These are phyloP conservation scores for Neomonachus schauinslandi DNA, from an alignment of 2,113 vertebrate species.

Conservation along the genomic window DNA sequence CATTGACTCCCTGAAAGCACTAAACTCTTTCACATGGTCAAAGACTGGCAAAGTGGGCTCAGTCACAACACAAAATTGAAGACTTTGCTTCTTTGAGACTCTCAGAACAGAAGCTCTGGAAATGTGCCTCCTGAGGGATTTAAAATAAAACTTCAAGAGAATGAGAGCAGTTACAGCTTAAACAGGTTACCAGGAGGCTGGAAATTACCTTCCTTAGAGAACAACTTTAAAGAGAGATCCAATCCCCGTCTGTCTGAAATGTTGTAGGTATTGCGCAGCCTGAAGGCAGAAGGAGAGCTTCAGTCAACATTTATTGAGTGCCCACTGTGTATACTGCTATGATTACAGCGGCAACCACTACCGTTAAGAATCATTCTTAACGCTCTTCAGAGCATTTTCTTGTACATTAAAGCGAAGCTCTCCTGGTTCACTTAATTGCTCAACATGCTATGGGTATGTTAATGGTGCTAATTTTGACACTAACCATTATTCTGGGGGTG, in stretches of 20 bases:
- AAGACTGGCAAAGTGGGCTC: neutral
- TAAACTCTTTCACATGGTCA: neutral
- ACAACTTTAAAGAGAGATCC: constrained; percentile 1
- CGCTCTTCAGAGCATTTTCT: neutral
- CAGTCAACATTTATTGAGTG: neutral
- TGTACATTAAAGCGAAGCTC: neutral
- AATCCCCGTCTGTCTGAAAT: neutral
- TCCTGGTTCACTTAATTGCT: neutral
- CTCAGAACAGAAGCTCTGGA: constrained; percentile 29
- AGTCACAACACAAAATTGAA: neutral
- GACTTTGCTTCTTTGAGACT: neutral
- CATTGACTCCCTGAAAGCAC: neutral
- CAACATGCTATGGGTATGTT: neutral
- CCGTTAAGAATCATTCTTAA: neutral
- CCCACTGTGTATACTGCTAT: neutral
- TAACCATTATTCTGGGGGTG: neutral
- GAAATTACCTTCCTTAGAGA: constrained; percentile 55
- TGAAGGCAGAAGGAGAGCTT: neutral
- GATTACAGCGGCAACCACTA: neutral
- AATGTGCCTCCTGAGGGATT: constrained; percentile 16
- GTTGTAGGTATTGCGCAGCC: neutral
- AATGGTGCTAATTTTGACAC: constrained; percentile 32
- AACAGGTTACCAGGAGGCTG: constrained; percentile 19
- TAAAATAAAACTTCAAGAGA: constrained; percentile 70
- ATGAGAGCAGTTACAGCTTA: constrained; percentile 55